Evolutionary conservation across 2,888 invertebrate species (phyloP), one percentile per base, ranked within the genome.

Genomic region (Reticulitermes lucifugus): DNA sequence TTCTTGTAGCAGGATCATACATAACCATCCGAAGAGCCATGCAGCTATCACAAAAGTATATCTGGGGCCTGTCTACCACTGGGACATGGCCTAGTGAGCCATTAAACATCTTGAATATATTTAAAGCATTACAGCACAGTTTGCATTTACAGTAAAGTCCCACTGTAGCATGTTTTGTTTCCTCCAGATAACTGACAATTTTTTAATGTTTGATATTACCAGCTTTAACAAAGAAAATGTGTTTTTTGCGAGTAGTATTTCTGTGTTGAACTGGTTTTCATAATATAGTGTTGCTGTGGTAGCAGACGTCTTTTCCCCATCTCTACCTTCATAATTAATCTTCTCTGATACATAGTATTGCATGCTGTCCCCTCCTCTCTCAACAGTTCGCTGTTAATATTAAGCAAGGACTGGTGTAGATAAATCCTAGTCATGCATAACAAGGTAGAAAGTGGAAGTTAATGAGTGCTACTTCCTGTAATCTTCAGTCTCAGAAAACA

Each of bases 1-100:
- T 65, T 65, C 65, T 65, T 65, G 65, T 65, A 9, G 65, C 65
- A 65, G n/a, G 9, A 25, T 65, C 65, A 65, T 65, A 65, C 65
- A 65, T 65, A n/a, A 4, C 65, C 65, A 65, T 65, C 65, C 65
- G 25, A 25, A 65, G 65, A 65, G 6, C 9, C 25, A 12, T 65
- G 65, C 25, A 65, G n/a, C 65, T 6, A 65, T 12, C 10, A 65
- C 25, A 65, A 5, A n/a, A 65, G 65, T 65, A 25, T 25, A 18
- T 60, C 60, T 60, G 60, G 60, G 60, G 21, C 60, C 1, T 60
- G 1, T 21, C 60, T 60, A 60, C 60, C 60, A 60, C n/a, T 65
- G 65, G 65, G 25, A 65, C 12, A 65, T 65, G n/a, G n/a, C 25
- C 9, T 65, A 25, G 25, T 25, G n/a, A 65, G n/a, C 12, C n/a